Evolutionary conservation across 2,113 vertebrate genomes (phyloP).

Genomic region (Gambusia holbrooki): DNA sequence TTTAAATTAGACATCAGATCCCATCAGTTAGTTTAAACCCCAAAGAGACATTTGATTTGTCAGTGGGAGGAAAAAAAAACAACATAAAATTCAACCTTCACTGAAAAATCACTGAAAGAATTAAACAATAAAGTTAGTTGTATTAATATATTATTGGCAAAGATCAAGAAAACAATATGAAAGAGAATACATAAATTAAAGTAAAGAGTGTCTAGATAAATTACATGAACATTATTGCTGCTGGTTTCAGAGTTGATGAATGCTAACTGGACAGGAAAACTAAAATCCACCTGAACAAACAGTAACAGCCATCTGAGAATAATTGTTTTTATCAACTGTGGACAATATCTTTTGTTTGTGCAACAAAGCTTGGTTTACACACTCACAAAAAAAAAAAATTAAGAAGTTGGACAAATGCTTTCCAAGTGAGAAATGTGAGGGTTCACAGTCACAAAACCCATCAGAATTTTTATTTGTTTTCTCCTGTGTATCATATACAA

Average conservation of each 20-base stretch:
- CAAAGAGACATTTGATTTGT: conserved; percentile 15
- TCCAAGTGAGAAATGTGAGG: conserved; percentile 10
- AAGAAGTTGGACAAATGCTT: neutral
- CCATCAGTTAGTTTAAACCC: conserved; percentile 29
- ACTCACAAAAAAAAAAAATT: neutral
- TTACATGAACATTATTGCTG: conserved; percentile 55
- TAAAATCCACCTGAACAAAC: conserved; percentile 16
- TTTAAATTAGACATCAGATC: conserved; percentile 39
- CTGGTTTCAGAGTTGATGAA: conserved; percentile 55
- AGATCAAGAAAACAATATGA: conserved; percentile 28
- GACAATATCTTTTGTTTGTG: neutral
- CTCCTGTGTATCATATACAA: conserved; percentile 15
- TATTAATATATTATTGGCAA: neutral
- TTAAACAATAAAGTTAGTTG: conserved; percentile 5
- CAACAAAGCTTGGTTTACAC: neutral
- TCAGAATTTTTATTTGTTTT: conserved; percentile 8
- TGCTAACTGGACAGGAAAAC: conserved; percentile 18
- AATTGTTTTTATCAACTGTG: conserved; percentile 8
- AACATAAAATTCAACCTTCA: conserved; percentile 22
- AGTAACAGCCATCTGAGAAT: conserved; percentile 23
- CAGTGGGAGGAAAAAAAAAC: neutral
- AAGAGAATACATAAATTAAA: conserved; percentile 2
- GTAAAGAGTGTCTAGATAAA: conserved; percentile 55
- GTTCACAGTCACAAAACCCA: conserved; percentile 2
- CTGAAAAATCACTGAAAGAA: conserved; percentile 25